A percentile compares a stretch with the other conserved stretches of the same genome.
Conservation (phyloP, 2,888 invertebrate genomes). For the Macrosiphum euphorbiae region DNA sequence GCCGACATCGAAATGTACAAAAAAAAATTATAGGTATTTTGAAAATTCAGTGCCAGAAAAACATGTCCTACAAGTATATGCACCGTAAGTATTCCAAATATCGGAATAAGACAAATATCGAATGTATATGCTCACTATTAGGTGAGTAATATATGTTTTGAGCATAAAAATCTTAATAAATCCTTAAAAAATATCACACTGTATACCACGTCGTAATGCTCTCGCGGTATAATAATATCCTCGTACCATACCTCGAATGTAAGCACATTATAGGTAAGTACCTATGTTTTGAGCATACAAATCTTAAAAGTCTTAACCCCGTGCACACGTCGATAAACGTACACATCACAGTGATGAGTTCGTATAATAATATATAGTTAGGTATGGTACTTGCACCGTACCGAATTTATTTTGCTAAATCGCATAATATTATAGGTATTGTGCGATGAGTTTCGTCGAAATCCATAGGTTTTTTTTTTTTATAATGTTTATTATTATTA, state of each 20-base stretch:
- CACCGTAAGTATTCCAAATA: neutral
- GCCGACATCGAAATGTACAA: neutral
- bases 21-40: neutral
- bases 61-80: too few species aligned
- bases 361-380: neutral
- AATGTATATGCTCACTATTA: too few species aligned
- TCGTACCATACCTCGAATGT: too few species aligned
- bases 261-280: neutral
- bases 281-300: too few species aligned
- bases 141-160: too few species aligned
- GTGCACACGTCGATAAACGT: neutral
- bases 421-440: neutral
- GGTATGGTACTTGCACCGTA: neutral
- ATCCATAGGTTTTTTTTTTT: neutral
- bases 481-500: neutral
- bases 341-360: neutral
- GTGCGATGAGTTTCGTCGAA: neutral
- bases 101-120: neutral
- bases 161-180: too few species aligned
- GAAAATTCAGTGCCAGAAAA: neutral
- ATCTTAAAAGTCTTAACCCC: neutral
- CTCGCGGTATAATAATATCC: too few species aligned
- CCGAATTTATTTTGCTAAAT: neutral
- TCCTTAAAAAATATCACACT: too few species aligned
- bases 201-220: too few species aligned